Percentiles rank a stretch among this genome's conserved stretches.
Evolutionary conservation across 2,113 vertebrate species (phyloP).

Genomic region (Phalacrocorax brasilianus): DNA sequence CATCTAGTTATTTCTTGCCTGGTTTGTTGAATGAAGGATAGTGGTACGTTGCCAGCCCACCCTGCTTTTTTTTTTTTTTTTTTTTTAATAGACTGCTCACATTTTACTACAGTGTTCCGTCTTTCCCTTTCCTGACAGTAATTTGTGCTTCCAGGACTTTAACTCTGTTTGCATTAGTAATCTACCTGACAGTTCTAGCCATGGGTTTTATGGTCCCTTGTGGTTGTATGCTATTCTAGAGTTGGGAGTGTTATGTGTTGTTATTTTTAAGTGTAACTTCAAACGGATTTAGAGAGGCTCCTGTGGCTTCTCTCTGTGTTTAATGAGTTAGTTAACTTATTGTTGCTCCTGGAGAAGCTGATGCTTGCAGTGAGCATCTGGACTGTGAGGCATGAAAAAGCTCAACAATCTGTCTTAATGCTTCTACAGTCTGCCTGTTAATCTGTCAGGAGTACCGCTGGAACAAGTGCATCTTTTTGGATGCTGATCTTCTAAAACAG

Average conservation of each 20-base stretch:
- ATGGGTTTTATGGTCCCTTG: neutral
- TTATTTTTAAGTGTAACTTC: neutral
- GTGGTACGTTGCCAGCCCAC: neutral
- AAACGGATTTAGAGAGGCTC: neutral
- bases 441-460: neutral
- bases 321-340: neutral
- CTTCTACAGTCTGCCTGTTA: neutral
- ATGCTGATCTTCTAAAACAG: neutral
- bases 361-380: constrained; percentile 21
- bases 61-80: neutral
- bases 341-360: neutral
- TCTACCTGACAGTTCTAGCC: neutral
- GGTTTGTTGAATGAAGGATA: neutral
- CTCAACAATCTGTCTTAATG: constrained; percentile 28
- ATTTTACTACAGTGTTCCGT: neutral
- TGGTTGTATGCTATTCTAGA: neutral
- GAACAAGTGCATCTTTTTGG: neutral
- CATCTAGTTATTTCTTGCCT: neutral
- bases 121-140: neutral
- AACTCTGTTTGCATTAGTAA: neutral
- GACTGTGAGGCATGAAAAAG: neutral
- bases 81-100: neutral
- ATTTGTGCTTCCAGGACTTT: neutral
- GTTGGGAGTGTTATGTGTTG: neutral
- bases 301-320: neutral